A percentile compares a stretch with the other conserved stretches of the same genome.
Conservation (phyloP, 2,888 invertebrate genomes). For the Brachylomia viminalis region DNA sequence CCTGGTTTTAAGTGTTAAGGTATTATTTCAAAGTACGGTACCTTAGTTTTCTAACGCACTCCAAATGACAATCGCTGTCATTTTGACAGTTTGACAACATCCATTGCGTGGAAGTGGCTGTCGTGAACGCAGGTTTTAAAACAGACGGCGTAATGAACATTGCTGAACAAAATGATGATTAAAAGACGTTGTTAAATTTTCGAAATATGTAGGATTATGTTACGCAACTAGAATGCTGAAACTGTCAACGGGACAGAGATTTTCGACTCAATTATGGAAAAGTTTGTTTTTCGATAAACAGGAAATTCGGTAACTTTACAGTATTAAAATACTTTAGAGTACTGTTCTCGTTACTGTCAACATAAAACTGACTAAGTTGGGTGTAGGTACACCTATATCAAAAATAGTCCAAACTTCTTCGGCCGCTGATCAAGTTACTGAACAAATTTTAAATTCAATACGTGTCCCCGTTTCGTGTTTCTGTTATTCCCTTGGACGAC, state of each 20-base stretch:
- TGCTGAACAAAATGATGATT: too few species aligned
- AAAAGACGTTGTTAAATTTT: neutral
- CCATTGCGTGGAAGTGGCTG: neutral
- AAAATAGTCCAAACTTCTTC: slow-evolving; percentile 34
- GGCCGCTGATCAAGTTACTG: slow-evolving; percentile 24
- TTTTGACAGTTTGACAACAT: neutral
- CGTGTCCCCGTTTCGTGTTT: slow-evolving; percentile 15
- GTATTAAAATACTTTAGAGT: slow-evolving; percentile 36
- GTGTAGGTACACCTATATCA: slow-evolving; percentile 34
- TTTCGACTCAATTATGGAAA: neutral
- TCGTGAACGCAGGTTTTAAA: neutral
- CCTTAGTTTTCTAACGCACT: neutral
- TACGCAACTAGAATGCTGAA: neutral
- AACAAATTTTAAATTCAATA: slow-evolving; percentile 40
- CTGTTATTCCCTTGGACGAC: neutral
- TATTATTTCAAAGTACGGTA: neutral
- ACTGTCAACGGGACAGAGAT: neutral
- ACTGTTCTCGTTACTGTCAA: slow-evolving; percentile 1
- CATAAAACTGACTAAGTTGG: slow-evolving; percentile 5
- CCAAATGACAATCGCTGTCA: neutral
- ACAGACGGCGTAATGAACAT: too few species aligned
- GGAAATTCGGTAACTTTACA: slow-evolving; percentile 16
- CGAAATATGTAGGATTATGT: neutral
- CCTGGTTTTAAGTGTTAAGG: neutral
- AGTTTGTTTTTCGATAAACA: slow-evolving; percentile 8